Percentiles rank a stretch among this genome's conserved stretches.
phyloP scores from a whole-genome alignment of 2,888 invertebrate species.

The Cheilosia vulpina region DNA sequence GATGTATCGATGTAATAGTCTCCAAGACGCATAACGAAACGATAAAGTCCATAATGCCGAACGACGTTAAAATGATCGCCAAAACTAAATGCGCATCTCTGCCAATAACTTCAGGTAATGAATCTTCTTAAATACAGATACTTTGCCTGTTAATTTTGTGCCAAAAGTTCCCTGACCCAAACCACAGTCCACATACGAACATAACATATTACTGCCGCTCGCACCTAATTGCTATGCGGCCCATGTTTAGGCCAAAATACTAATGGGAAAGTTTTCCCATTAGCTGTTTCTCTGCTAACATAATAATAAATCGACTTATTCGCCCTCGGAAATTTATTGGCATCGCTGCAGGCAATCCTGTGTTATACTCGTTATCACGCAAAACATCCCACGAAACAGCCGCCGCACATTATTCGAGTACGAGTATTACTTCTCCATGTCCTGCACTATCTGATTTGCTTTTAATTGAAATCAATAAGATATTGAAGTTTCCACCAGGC shows the following conservation, averaged over 20 bases:
- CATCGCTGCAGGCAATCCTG: conserved; percentile 15
- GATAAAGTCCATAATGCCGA: background rate
- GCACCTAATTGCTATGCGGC: conserved; percentile 57
- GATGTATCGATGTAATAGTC: too few relatives aligned
- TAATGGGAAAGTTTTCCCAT: conserved; percentile 68
- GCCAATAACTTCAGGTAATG: background rate
- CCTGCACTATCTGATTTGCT: conserved; percentile 45
- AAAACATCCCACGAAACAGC: conserved; percentile 9
- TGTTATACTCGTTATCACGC: conserved; percentile 41
- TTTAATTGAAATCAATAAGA: conserved; percentile 72
- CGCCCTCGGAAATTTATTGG: conserved; percentile 65
- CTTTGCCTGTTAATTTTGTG: conserved; percentile 2
- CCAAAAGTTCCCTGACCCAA: background rate
- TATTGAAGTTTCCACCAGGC: conserved; percentile 58
- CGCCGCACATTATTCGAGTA: background rate
- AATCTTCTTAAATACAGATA: conserved; percentile 2
- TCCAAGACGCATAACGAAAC: background rate
- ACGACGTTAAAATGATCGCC: background rate
- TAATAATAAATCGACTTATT: conserved; percentile 70
- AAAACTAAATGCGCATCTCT: background rate
- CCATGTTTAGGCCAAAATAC: conserved; percentile 20
- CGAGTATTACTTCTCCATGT: background rate
- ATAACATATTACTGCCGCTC: conserved; percentile 2
- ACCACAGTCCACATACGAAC: background rate
- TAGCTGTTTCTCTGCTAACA: conserved; percentile 50